Percentiles rank a stretch among this genome's conserved stretches.
Evolutionary conservation across 64 coral and sea anemone genomes (phyloP).

Genomic region (Acropora yongei): DNA sequence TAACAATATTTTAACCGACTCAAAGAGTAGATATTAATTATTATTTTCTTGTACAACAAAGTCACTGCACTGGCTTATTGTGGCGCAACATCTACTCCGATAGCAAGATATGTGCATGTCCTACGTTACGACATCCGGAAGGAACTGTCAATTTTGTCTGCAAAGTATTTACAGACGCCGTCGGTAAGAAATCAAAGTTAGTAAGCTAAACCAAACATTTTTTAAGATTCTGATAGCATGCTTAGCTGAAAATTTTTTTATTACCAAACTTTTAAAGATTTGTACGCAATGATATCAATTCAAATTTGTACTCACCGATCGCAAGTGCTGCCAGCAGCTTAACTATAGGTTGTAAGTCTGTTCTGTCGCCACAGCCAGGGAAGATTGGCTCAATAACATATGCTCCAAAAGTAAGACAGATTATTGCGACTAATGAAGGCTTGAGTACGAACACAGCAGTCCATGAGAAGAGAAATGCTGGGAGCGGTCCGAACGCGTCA

Average conservation of each 20-base stretch:
- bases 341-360: slow-evolving; percentile 36
- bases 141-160: not conserved
- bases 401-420: slow-evolving; percentile 85
- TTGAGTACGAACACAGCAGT: slow-evolving; percentile 84
- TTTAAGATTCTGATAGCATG: not conserved
- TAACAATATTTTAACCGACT: too few species aligned
- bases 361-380: slow-evolving; percentile 70
- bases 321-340: slow-evolving; percentile 75
- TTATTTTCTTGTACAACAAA: too few species aligned
- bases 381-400: slow-evolving; percentile 92
- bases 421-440: slow-evolving; percentile 85
- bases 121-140: too few species aligned
- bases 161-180: not conserved
- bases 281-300: too few species aligned
- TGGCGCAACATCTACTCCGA: too few species aligned
- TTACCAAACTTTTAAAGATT: not conserved
- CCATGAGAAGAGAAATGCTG: slow-evolving; percentile 84
- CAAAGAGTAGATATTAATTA: too few species aligned
- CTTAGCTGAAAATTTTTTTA: not conserved
- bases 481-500: slow-evolving; percentile 72
- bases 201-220: not conserved
- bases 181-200: not conserved
- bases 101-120: too few species aligned
- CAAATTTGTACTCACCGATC: slow-evolving; percentile 62
- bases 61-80: not conserved